Conservation (phyloP, 1,140 invertebrate species). For the Sinella curviseta region DNA sequence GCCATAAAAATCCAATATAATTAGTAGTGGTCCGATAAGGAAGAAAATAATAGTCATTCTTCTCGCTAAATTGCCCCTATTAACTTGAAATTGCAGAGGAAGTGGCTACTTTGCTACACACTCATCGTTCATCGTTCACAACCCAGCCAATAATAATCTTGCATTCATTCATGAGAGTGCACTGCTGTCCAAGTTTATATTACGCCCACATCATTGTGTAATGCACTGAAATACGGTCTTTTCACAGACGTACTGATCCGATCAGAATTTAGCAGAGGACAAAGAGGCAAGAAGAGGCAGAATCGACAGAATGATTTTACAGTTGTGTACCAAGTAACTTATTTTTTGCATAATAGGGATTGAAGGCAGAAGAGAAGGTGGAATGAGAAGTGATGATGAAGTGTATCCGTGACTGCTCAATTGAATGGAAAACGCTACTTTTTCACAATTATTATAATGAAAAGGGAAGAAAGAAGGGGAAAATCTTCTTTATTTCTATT, state of each 20-base stretch:
- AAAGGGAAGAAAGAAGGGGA: no score
- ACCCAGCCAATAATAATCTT: background rate
- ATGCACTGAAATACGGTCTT: no score
- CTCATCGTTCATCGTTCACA: background rate
- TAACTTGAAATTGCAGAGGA: background rate
- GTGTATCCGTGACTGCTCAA: background rate
- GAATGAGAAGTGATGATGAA: background rate
- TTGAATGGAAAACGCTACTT: background rate
- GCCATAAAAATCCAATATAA: background rate
- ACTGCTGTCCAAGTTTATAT: no score
- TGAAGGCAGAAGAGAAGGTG: background rate
- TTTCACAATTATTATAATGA: no score
- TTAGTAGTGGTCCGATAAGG: no score
- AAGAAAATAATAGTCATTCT: background rate
- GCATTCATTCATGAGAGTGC: no score
- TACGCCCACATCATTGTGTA: no score
- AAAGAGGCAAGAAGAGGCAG: no score
- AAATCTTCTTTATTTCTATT: no score
- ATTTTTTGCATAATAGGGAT: background rate
- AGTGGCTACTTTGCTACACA: background rate
- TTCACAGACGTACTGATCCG: no score
- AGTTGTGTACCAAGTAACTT: background rate
- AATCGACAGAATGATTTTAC: no score
- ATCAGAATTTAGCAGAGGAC: no score
- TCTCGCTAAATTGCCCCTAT: background rate